Evolutionary conservation across 2,113 vertebrate species (phyloP), one percentile per base, ranked within the genome.

Genomic region (Ariopsis seemanni): DNA sequence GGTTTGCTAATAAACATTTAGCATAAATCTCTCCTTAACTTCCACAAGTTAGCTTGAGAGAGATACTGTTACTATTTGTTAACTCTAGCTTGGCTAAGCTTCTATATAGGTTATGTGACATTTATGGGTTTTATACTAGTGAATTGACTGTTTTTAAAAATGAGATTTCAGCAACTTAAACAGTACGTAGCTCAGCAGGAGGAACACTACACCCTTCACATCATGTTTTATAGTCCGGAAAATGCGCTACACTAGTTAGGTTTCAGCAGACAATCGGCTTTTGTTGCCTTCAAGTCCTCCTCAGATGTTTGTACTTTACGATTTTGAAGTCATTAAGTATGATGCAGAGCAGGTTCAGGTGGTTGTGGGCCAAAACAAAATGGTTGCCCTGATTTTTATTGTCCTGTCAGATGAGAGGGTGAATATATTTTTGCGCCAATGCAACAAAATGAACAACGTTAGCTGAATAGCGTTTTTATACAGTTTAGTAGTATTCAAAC

Each of bases 201-300:
- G 55, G 27, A 34, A 57, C 55, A 11, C 52, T 27, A n/a, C 52
- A 9, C 1, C 11, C 2, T 18, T 2, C 5, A 55, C 8, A 11
- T 55, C 8, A 11, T 55, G 55, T 30, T 58, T 72, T 62, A 50
- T 75, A 62, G 30, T 85, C 30, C 53, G 67, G 83, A 74, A 85
- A 60, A 48, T 85, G 62, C 53, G 55, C 27, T 58, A 5, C 25
- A 67, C 84, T 80, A 25, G 22, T 69, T 75, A 34, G 53, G 48
- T 75, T 63, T 62, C 42, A 30, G 82, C 83, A 85, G 82, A 87
- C 52, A 25, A 58, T 77, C 74, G 18, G 48, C 58, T 63, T 52
- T 22, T 10, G 17, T 30, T 60, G 57, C 57, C 79, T 62, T 82
- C 30, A 20, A 48, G 55, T 58, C 30, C 55, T 20, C 18, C 4